A percentile compares a stretch with the other conserved stretches of the same genome.
Conservation (phyloP, 2,888 invertebrate species). For the Hirtodrosophila duncani region DNA sequence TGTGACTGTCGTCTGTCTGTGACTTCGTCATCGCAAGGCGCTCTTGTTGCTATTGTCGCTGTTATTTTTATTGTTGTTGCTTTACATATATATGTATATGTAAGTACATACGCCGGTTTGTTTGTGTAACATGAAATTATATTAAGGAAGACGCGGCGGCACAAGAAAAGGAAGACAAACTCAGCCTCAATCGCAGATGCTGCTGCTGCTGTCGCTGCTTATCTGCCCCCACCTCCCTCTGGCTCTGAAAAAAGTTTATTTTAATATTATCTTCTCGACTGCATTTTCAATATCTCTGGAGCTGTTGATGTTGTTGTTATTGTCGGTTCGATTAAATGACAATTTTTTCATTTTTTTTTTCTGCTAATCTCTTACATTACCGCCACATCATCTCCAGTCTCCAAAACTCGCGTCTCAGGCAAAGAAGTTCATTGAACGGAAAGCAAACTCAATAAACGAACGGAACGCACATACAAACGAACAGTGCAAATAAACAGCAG, state of each 20-base stretch:
- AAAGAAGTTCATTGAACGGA: constrained; percentile 57
- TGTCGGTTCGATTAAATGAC: background rate
- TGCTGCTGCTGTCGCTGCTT: no score
- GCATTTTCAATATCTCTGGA: constrained; percentile 39
- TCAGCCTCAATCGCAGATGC: no score
- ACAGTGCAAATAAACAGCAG: constrained; percentile 67
- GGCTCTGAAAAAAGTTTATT: no score
- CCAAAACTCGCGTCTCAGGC: background rate
- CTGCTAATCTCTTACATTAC: constrained; percentile 11
- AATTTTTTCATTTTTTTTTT: constrained; percentile 11
- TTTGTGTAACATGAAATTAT: constrained; percentile 63
- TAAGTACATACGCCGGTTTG: no score
- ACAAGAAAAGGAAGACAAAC: constrained; percentile 10
- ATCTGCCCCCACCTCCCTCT: constrained; percentile 13
- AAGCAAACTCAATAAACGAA: constrained; percentile 69
- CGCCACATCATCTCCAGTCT: constrained; percentile 37
- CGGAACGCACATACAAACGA: no score
- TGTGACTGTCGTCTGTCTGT: constrained; percentile 34
- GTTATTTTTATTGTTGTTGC: constrained; percentile 26
- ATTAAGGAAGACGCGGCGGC: constrained; percentile 51
- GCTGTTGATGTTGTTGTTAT: constrained; percentile 5
- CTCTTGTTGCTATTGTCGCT: constrained; percentile 41
- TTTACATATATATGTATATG: constrained; percentile 31
- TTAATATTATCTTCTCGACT: constrained; percentile 55
- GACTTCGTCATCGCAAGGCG: constrained; percentile 20